Evolutionary conservation across 2,797 vertebrate species (phyloP), one percentile per base, ranked within the genome.

Genomic region (Taeniopygia guttata): DNA sequence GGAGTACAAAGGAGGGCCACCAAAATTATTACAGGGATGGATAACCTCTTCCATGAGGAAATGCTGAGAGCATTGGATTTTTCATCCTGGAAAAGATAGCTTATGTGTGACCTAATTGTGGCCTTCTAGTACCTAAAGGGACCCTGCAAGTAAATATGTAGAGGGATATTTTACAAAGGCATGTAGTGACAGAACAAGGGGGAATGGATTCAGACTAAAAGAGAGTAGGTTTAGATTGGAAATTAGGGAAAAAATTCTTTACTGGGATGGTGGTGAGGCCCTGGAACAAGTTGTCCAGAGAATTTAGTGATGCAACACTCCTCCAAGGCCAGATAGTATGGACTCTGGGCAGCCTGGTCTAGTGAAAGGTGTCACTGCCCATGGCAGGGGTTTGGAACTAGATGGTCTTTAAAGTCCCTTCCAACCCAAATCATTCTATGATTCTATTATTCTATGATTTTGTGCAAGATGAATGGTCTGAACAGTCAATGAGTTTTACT

Each of bases 301-400:
- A 66, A 48, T 26, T 13, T 67, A 30, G 11, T 38, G 22, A 16
- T 54, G 19, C 14, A 67, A 19, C 21, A 48, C 25, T 13, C 9
- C 23, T 48, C 43, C 46, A n/a, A 29, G 18, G 8, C 11, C 26
- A 42, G 30, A 30, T 0, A 0, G 13, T 16, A 42, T 54, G 26
- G 22, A 42, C 46, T 54, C 30, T 42, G 30, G 32, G 19, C 40
- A 66, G 48, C 4, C 19, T 43, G 27, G 9, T 84, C 40, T 60
- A 38, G 16, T 48, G 40, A 36, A 79, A 54, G 16, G 13, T 60
- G 13, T 29, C 49, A 6, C 19, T 43, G 22, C 8, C 40, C 27
- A 13, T 42, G 42, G 27, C 23, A 60, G 26, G 13, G 0, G 3
- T 34, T 58, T 52, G n/a, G 34, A 72, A 52, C 16, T 27, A 36